phyloP scores from a whole-genome alignment of 1,140 invertebrate species.

The Dendroctonus ponderosae region DNA sequence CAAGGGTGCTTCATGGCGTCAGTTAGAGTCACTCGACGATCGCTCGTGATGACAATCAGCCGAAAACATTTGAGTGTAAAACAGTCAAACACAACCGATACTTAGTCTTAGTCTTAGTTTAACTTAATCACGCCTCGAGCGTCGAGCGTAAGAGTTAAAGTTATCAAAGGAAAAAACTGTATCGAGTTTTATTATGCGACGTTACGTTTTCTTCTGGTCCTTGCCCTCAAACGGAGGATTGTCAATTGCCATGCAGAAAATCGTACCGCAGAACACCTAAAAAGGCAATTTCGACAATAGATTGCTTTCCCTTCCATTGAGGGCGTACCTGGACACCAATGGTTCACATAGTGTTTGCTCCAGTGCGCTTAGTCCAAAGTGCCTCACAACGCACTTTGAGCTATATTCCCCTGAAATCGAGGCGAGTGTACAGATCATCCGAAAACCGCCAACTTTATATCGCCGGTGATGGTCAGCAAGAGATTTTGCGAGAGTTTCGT shows the following conservation, averaged over 20 bases:
- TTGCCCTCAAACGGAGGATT: constrained; percentile 94
- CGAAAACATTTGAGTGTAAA: too few species aligned
- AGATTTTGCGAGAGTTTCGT: too few species aligned
- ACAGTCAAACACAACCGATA: too few species aligned
- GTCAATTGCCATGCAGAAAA: constrained; percentile 85
- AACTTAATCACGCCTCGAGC: constrained; percentile 80
- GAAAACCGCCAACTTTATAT: constrained; percentile 91
- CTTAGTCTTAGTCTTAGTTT: neutral
- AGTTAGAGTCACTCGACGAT: constrained; percentile 68
- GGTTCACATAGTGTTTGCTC: constrained; percentile 80
- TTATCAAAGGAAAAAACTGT: constrained; percentile 75
- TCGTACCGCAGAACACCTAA: constrained; percentile 83
- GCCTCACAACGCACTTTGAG: constrained; percentile 87
- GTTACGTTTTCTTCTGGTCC: constrained; percentile 77
- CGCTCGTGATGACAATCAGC: constrained; percentile 67
- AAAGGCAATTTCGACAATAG: constrained; percentile 7
- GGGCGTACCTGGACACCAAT: constrained; percentile 81
- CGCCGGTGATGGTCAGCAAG: constrained; percentile 70
- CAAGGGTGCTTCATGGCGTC: constrained; percentile 71
- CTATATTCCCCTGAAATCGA: too few species aligned
- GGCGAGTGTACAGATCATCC: constrained; percentile 95
- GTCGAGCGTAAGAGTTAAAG: constrained; percentile 64
- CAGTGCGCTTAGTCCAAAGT: constrained; percentile 89
- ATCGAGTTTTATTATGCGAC: constrained; percentile 72
- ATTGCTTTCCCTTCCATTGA: constrained; percentile 5